Conservation (phyloP, 2,113 vertebrate genomes). For the Callocephalon fimbriatum region DNA sequence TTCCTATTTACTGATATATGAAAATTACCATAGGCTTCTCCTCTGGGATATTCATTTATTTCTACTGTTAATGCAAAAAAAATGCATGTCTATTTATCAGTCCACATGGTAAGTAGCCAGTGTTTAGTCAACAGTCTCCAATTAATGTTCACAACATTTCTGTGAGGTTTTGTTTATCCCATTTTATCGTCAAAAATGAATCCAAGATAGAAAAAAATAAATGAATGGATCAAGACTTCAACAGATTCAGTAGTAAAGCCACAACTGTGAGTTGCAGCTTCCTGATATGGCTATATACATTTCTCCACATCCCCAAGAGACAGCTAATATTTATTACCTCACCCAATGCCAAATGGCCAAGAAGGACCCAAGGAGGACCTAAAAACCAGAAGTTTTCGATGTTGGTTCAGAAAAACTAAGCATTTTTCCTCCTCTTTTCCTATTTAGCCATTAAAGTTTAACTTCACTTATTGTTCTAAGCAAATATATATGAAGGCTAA, state of each 20-base stretch:
- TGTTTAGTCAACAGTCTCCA: not conserved
- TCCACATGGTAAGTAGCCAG: not conserved
- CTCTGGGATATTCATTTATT: not conserved
- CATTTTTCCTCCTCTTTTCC: not conserved
- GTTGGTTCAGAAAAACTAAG: not conserved
- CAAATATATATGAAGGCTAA: not conserved
- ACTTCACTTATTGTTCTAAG: not conserved
- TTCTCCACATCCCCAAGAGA: not conserved
- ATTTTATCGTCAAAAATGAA: not conserved
- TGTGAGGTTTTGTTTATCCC: not conserved
- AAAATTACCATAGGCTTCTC: not conserved
- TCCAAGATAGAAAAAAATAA: not conserved
- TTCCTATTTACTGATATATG: not conserved
- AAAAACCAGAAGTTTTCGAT: not conserved
- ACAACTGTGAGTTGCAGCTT: not conserved
- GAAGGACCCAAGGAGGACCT: not conserved
- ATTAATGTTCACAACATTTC: not conserved
- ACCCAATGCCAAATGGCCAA: not conserved
- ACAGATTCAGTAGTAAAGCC: not conserved
- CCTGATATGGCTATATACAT: rapidly evolving
- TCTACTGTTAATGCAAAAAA: not conserved
- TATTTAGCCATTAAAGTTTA: not conserved
- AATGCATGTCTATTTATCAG: not conserved
- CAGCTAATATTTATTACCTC: not conserved
- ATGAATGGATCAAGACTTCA: not conserved